A percentile compares a stretch with the other conserved stretches of the same genome.
Evolutionary conservation across 2,797 vertebrate genomes (phyloP).

Genomic region (Myoxocephalus aenaeus): DNA sequence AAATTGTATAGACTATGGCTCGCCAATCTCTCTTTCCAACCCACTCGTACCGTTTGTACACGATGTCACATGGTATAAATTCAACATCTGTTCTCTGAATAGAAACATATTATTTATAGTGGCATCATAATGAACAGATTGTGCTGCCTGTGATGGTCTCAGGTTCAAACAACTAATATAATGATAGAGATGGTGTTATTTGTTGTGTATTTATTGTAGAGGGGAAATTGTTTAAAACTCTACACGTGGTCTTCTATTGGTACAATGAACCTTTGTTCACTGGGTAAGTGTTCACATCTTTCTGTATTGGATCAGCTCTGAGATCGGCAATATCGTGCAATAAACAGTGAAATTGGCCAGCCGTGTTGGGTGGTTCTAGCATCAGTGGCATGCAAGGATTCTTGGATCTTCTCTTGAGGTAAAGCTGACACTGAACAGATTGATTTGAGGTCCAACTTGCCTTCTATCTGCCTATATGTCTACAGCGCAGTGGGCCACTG

Average conservation of each 20-base stretch:
- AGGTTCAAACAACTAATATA: conserved; percentile 43
- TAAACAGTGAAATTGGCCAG: conserved; percentile 64
- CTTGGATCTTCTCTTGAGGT: conserved; percentile 33
- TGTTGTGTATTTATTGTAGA: conserved; percentile 63
- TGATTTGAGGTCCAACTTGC: conserved; percentile 25
- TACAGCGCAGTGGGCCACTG: conserved; percentile 16
- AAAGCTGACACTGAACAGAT: conserved; percentile 46
- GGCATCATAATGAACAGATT: conserved; percentile 37
- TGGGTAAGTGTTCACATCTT: conserved; percentile 76
- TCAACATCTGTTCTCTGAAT: conserved; percentile 48
- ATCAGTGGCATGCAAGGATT: conserved; percentile 24
- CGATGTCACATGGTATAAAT: conserved; percentile 33
- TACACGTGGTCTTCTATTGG: conserved; percentile 66
- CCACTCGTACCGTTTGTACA: conserved; percentile 11
- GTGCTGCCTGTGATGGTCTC: conserved; percentile 40
- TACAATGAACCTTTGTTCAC: conserved; percentile 81
- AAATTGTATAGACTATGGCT: conserved; percentile 9
- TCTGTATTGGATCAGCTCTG: conserved; percentile 65
- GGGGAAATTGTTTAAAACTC: conserved; percentile 70
- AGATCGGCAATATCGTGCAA: conserved; percentile 69
- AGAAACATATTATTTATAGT: conserved; percentile 52
- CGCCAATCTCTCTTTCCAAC: conserved; percentile 12
- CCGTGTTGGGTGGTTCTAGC: conserved; percentile 38
- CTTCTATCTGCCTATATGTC: neutral
- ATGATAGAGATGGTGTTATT: conserved; percentile 63